Conservation (phyloP, 1,140 invertebrate species). For the Hyposmocoma kahamanoa region DNA sequence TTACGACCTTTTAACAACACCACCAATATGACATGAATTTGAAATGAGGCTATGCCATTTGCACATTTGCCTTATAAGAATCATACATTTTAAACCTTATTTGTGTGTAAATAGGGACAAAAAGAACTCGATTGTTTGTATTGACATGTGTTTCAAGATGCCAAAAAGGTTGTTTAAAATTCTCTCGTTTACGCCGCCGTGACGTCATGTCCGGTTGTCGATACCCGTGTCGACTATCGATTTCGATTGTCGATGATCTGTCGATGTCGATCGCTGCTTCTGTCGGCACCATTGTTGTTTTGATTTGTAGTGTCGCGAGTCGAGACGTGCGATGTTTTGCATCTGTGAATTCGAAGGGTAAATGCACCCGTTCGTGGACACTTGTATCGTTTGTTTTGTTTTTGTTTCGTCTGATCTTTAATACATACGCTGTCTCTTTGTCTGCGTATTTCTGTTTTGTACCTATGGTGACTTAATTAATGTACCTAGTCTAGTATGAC, state of each 20-base stretch:
- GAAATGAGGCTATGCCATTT: slow-evolving; percentile 22
- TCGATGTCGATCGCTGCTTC: slow-evolving; percentile 59
- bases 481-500: too few species aligned
- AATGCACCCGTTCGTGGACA: not conserved
- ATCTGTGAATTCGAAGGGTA: slow-evolving; percentile 29
- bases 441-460: too few species aligned
- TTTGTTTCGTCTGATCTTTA: too few species aligned
- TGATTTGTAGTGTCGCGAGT: slow-evolving; percentile 54
- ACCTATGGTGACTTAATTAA: too few species aligned
- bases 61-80: not conserved
- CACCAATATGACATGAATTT: slow-evolving; percentile 53
- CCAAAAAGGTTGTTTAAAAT: slow-evolving; percentile 69
- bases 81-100: slow-evolving; percentile 25
- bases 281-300: slow-evolving; percentile 60
- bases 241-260: slow-evolving; percentile 50
- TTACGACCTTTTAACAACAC: slow-evolving; percentile 47
- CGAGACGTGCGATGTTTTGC: slow-evolving; percentile 36
- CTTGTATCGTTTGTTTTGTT: not conserved
- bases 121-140: not conserved
- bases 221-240: slow-evolving; percentile 36
- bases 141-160: slow-evolving; percentile 3
- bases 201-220: slow-evolving; percentile 61
- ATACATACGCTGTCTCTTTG: too few species aligned
- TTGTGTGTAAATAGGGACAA: not conserved
- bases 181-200: slow-evolving; percentile 58